Base-by-base conservation (phyloP, 2,888 invertebrate genomes). In the Agrotis clavis region DNA sequence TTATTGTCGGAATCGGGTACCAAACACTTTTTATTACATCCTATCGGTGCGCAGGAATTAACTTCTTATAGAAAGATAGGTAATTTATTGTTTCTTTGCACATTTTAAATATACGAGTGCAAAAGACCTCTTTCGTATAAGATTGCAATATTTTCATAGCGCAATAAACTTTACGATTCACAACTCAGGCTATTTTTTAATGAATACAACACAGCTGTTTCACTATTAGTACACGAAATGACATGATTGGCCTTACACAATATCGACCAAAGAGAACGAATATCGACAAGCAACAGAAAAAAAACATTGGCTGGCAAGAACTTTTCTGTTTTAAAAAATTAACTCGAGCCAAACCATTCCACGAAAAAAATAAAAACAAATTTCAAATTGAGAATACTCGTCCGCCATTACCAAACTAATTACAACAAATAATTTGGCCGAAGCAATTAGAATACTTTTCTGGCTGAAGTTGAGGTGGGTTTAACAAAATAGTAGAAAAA, bases 371-470 rank as follows among this genome's bases (percentile, higher is more conserved):
- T 54, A 60, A 51, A 77, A 71, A 48, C 9, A 41, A 41, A 41
- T 41, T 41, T 41, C 11, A 41, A 41, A 41, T 51, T 13, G 48
- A 21, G 35, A 74, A 60, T 14, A 54, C 16, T 41, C 41, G 41
- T 9, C 41, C 41, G 68, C 56, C 66, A 71, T 65, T 74, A 75
- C 68, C 45, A 67, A 79, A 68, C 64, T 71, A 76, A 79, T 82
- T 82, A 75, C 64, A 57, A 41, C 59, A 65, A 48, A 79, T 79
- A 82, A 79, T 72, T 76, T 66, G 72, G 54, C 25, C 30, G 25
- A 60, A 70, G 79, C 79, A 82, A 79, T 79, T 79, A 81, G 63
- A 69, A 82, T 72, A 72, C 63, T 67, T 81, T 81, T 72, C 30
- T 68, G 50, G 59, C 73, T 56, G 47, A 70, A 74, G 71, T 74